Base-by-base conservation (phyloP, 2,888 invertebrate species). In the Ctena decussata region DNA sequence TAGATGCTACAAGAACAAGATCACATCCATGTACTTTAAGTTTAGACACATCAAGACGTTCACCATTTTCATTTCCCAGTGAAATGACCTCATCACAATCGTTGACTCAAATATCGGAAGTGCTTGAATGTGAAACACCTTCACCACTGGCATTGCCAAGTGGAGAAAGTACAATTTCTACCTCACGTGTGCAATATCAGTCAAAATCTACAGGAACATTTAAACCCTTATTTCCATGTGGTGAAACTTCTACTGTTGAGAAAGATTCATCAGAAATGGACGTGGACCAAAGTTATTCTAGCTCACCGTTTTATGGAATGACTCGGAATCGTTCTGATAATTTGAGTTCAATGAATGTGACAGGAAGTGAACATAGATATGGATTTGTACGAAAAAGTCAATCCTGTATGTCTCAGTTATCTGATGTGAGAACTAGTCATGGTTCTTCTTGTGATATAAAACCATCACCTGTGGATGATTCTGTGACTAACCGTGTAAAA, bases 181-280 rank as follows among this genome's bases (percentile, higher is more conserved):
- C 70, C 30, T 76, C 15, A 2, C 30, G 41, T 49, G 37, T 60
- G 72, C 77, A 69, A 60, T 60, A 60, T 60, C 60, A 60, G 60
- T 60, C 73, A 65, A 69, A 73, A 49, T 60, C 41, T 57, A 39
- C 74, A 46, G 69, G 39, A 53, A 46, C 77, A 41, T 78, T 87
- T 60, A 77, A 82, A 41, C 84, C 87, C 5, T 80, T 84, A 60
- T 88, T 88, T 57, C 88, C 88, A 24, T 85, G 85, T 72, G 88
- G 88, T 6, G 88, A 85, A 70, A 75, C 85, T 39, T 70, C 70
- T 32, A 88, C 87, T n/a, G 65, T 87, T 57, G 27, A 5, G 60
- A 60, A 60, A 60, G 60, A 60, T 30, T 30, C 60, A 30, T 27
- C 60, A 24, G 18, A 21, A 30, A 60, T 60, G 60, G 60, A 60